phyloP scores from a whole-genome alignment of 1,140 invertebrate species.

The Aricia agestis region DNA sequence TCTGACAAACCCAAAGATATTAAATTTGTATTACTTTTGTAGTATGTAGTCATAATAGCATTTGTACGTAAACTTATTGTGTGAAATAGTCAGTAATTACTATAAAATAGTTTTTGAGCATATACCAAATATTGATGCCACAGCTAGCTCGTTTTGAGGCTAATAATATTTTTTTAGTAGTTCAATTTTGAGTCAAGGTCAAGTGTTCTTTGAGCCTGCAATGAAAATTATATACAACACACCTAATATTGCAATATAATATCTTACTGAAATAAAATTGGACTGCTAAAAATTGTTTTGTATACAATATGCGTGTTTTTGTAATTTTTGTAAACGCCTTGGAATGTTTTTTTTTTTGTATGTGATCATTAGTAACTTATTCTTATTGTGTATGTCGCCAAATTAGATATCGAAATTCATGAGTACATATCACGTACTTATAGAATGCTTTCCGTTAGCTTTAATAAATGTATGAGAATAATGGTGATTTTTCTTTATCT shows the following conservation, averaged over 20 bases:
- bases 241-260: too few species aligned
- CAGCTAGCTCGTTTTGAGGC: background rate
- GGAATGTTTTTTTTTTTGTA: constrained; percentile 5
- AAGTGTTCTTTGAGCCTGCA: background rate
- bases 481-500: constrained; percentile 20
- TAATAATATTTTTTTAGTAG: background rate
- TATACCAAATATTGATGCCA: constrained; percentile 14
- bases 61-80: constrained; percentile 22
- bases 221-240: background rate
- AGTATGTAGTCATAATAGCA: constrained; percentile 26
- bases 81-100: constrained; percentile 19
- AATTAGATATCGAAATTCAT: constrained; percentile 19
- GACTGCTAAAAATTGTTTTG: background rate
- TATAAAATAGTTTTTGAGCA: constrained; percentile 25
- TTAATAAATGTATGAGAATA: constrained; percentile 40
- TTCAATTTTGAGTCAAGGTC: background rate
- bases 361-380: constrained; percentile 15
- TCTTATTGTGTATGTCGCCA: constrained; percentile 6
- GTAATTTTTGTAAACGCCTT: background rate
- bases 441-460: constrained; percentile 37
- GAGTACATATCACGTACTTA: constrained; percentile 13
- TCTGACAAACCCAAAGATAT: constrained; percentile 69
- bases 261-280: background rate
- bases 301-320: background rate
- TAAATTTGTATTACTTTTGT: constrained; percentile 33